Conservation (phyloP, 2,888 invertebrate genomes). For the Limnephilus marmoratus region DNA sequence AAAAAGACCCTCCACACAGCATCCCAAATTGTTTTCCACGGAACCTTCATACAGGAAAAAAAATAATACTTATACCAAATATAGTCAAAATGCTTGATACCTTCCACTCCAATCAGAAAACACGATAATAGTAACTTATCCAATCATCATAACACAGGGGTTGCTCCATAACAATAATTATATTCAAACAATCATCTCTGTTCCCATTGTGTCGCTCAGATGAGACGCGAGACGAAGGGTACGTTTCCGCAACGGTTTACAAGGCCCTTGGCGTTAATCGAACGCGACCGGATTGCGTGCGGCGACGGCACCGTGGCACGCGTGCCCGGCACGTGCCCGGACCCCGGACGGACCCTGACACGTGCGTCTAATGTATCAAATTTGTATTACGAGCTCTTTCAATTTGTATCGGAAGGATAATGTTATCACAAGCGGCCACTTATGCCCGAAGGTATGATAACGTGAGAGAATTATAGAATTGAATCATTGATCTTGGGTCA, state of each 20-base stretch:
- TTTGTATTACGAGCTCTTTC: conserved; percentile 58
- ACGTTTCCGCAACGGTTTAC: neutral
- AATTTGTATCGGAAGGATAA: conserved; percentile 59
- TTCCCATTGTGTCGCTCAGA: neutral
- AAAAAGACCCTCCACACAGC: no score
- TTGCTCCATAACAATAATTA: neutral
- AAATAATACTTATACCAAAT: neutral
- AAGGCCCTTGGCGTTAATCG: conserved; percentile 20
- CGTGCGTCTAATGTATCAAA: conserved; percentile 62
- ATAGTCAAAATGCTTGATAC: neutral
- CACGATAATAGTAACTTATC: neutral
- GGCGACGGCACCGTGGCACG: conserved; percentile 25
- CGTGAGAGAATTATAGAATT: neutral
- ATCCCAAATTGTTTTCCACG: no score
- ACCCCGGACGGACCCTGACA: conserved; percentile 43
- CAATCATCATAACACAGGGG: neutral
- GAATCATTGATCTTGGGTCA: neutral
- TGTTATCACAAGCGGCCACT: conserved; percentile 40
- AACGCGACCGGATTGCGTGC: conserved; percentile 40
- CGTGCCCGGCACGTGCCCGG: conserved; percentile 47
- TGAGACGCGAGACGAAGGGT: neutral
- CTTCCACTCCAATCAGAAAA: neutral
- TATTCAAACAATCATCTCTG: neutral
- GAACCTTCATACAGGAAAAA: no score
- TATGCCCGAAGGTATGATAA: neutral